Percentiles rank a stretch among this genome's conserved stretches.
phyloP scores from a whole-genome alignment of 2,888 invertebrate genomes.

The Trachelus tabidus region DNA sequence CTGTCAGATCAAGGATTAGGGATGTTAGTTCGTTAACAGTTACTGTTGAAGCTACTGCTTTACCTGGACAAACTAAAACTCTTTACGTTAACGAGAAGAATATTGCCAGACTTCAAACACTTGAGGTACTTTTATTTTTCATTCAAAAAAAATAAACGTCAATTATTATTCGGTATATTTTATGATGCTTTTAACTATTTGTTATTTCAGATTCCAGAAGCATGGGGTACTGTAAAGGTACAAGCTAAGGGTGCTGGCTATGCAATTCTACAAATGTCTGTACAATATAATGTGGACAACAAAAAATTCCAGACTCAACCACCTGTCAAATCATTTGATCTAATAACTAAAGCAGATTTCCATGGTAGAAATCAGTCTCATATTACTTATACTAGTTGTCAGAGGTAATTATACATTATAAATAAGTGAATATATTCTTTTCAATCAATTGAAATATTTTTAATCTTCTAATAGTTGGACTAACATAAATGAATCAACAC shows the following conservation, averaged over 20 bases:
- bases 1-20: slow-evolving; percentile 84
- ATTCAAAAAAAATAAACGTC: not conserved
- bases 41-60: slow-evolving; percentile 86
- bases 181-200: not conserved
- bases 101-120: slow-evolving; percentile 80
- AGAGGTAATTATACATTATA: slow-evolving; percentile 73
- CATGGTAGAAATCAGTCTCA: slow-evolving; percentile 94
- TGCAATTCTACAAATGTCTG: slow-evolving; percentile 92
- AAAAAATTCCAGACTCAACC: slow-evolving; percentile 86
- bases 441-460: not conserved
- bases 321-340: slow-evolving; percentile 82
- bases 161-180: too few species aligned
- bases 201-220: slow-evolving; percentile 81
- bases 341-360: slow-evolving; percentile 80
- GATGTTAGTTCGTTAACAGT: slow-evolving; percentile 85
- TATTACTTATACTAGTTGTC: slow-evolving; percentile 87
- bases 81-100: slow-evolving; percentile 81
- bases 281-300: slow-evolving; percentile 91
- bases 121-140: slow-evolving; percentile 71
- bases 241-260: slow-evolving; percentile 94
- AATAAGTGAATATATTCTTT: not conserved
- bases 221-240: slow-evolving; percentile 95
- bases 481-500: slow-evolving; percentile 78
- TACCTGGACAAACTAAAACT: slow-evolving; percentile 75
- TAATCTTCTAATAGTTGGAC: slow-evolving; percentile 75